phyloP scores from a whole-genome alignment of 2,888 invertebrate genomes.

The Ceraclea dissimilis region DNA sequence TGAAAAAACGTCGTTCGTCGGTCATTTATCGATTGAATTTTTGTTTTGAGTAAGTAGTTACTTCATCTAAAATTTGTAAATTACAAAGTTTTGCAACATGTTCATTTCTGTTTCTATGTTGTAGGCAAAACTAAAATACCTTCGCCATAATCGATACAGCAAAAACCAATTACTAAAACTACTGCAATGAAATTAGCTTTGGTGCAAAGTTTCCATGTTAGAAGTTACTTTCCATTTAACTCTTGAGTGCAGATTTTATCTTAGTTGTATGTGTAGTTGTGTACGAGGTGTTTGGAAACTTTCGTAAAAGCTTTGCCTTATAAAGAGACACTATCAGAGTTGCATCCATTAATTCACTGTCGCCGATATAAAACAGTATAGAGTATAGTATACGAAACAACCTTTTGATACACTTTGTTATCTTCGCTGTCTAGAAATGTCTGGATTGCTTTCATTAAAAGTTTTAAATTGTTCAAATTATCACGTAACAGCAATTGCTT shows the following conservation, averaged over 20 bases:
- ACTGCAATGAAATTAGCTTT: not conserved
- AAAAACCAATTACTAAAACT: slow-evolving; percentile 1
- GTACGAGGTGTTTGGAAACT: not conserved
- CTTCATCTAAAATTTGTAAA: too few relatives aligned
- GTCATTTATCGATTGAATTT: too few relatives aligned
- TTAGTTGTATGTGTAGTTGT: not conserved
- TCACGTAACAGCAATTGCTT: too few relatives aligned
- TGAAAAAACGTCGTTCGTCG: too few relatives aligned
- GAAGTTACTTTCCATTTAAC: not conserved
- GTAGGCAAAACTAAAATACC: not conserved
- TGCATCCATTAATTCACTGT: not conserved
- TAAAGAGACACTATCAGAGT: not conserved
- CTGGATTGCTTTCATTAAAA: too few relatives aligned
- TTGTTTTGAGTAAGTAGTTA: too few relatives aligned
- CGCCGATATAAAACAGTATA: not conserved
- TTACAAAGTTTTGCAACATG: not conserved
- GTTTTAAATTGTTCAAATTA: too few relatives aligned
- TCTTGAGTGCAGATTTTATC: slow-evolving; percentile 1
- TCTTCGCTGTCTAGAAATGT: too few relatives aligned
- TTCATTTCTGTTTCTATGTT: not conserved
- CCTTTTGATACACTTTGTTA: too few relatives aligned
- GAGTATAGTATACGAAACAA: not conserved
- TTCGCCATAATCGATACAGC: not conserved
- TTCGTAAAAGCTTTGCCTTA: not conserved
- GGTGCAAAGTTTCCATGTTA: not conserved